Evolutionary conservation across 2,888 invertebrate species (phyloP), one percentile per base, ranked within the genome.

Genomic region (Axea sp.): DNA sequence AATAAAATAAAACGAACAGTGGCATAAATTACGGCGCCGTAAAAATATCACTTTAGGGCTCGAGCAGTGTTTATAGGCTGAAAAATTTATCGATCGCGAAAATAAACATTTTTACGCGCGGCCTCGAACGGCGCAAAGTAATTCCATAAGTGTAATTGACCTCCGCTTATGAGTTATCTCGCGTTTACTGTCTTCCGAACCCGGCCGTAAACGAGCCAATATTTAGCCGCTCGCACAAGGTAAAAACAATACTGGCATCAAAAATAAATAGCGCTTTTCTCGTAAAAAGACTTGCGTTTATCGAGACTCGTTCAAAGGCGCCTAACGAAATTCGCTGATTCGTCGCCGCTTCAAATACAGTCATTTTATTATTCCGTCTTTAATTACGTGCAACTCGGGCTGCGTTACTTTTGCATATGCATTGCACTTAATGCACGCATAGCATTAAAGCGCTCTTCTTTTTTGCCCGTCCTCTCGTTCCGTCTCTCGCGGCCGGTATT

Each of bases 401-500:
- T 72, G 71, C 64, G 45, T 72, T 57, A 51, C 64, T 64, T 57
- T 59, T 64, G 41, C 71, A 57, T 64, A 59, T 57, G 71, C 71
- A 51, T 51, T 17, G 64, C 57, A 43, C 43, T 59, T 64, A 57
- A 72, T 55, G 43, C 22, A 14, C 31, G 53, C 62, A 49, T 33
- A 49, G 49, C 62, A 71, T 71, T 71, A 71, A 71, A 35, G 39
- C 24, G 30, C 15, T 57, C 57, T 15, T 51, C 22, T 65, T 47
- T 73, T 57, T 55, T 37, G 12, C 11, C n/a, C 24, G 22, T 30
- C 22, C 43, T 41, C 43, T 14, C 17, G n/a, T 41, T 39, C 22
- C 43, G 35, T 43, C 19, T 53, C 28, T 11, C 37, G n/a, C 35
- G 22, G 22, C 12, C 53, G 57, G 33, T 71, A 64, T 69, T 64